A percentile compares a stretch with the other conserved stretches of the same genome.
phyloP scores from a whole-genome alignment of 2,888 invertebrate species.

The Rhagium mordax region DNA sequence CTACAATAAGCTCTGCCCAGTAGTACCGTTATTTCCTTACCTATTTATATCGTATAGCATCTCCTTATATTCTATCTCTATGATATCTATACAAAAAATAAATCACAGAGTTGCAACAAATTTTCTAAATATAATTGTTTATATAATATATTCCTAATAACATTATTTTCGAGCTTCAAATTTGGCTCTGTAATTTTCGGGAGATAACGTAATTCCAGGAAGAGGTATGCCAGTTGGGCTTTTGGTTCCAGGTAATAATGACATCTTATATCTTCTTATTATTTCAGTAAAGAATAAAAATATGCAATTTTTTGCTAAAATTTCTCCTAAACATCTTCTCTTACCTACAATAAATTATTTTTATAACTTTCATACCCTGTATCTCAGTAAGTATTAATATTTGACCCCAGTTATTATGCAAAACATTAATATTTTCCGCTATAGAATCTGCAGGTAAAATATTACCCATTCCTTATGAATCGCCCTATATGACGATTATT shows the following conservation, averaged over 20 bases:
- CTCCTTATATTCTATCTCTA: no score
- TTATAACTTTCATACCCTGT: no score
- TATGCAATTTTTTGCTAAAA: constrained; percentile 75
- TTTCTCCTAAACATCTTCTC: constrained; percentile 78
- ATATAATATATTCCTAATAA: background rate
- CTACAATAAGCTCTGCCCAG: no score
- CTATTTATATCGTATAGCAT: no score
- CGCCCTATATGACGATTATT: no score
- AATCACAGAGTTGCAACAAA: background rate
- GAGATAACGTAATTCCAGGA: constrained; percentile 74
- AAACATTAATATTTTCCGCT: no score
- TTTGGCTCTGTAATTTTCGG: constrained; percentile 72
- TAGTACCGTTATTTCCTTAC: no score
- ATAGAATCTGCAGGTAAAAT: no score
- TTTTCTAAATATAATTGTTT: background rate
- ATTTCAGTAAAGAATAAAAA: constrained; percentile 77
- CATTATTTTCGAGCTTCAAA: constrained; percentile 37
- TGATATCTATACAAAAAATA: background rate
- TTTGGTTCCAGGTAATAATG: constrained; percentile 65
- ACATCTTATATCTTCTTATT: constrained; percentile 73
- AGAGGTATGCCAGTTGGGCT: constrained; percentile 69
- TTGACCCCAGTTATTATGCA: no score
- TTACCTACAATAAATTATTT: constrained; percentile 72
- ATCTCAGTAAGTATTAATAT: no score
- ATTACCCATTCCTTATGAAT: no score